Evolutionary conservation across 2,797 vertebrate species (phyloP).

Genomic region (Lerista edwardsae): DNA sequence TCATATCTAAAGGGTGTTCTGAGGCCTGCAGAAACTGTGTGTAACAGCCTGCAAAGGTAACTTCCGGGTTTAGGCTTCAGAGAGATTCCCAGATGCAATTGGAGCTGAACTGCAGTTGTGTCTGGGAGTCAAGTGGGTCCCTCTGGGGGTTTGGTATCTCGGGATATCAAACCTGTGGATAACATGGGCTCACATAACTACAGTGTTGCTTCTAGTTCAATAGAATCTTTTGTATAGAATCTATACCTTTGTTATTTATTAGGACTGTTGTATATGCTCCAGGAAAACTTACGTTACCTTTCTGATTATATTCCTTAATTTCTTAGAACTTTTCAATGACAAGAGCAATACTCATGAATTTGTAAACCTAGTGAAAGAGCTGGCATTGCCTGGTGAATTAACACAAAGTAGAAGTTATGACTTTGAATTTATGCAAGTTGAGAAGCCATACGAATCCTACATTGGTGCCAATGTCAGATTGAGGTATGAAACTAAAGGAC

Average conservation of each 20-base stretch:
- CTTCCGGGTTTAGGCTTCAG: too few relatives aligned
- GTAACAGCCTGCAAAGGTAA: too few relatives aligned
- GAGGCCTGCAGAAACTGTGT: too few relatives aligned
- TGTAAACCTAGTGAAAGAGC: conserved; percentile 98
- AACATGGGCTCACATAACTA: too few relatives aligned
- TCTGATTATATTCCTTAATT: conserved; percentile 39
- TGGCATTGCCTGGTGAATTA: conserved; percentile 95
- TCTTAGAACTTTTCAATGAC: conserved; percentile 96
- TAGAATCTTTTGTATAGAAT: conserved; percentile 14
- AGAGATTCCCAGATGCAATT: too few relatives aligned
- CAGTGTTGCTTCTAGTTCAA: neutral
- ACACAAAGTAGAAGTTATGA: conserved; percentile 97
- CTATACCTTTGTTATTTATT: neutral
- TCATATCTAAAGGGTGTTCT: too few relatives aligned
- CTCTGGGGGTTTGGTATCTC: too few relatives aligned
- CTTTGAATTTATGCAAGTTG: conserved; percentile 99
- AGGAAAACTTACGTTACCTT: neutral
- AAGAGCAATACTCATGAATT: conserved; percentile 99
- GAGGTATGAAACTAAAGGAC: conserved; percentile 80
- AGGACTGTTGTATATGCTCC: neutral
- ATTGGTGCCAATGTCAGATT: conserved; percentile 95
- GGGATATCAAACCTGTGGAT: too few relatives aligned
- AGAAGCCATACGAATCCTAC: conserved; percentile 98
- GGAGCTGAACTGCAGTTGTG: too few relatives aligned
- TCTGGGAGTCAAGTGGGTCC: too few relatives aligned